A percentile compares a stretch with the other conserved stretches of the same genome.
phyloP scores from a whole-genome alignment of 2,113 vertebrate genomes.

The Gymnorhina tibicen region DNA sequence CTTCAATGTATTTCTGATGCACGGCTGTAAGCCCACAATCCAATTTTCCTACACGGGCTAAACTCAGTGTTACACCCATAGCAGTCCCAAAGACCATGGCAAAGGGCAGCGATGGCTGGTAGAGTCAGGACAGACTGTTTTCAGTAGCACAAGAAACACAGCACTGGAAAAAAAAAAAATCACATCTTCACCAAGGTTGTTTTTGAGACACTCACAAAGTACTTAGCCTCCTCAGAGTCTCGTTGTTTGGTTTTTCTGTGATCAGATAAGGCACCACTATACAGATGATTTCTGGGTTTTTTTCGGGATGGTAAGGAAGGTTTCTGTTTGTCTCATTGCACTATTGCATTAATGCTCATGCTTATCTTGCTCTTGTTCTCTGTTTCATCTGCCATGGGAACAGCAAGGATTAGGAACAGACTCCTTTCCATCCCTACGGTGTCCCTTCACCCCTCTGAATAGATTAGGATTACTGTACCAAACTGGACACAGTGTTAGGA shows the following conservation, averaged over 20 bases:
- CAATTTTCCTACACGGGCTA: neutral
- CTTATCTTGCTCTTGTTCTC: neutral
- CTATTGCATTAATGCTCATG: neutral
- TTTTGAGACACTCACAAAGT: neutral
- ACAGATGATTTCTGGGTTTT: neutral
- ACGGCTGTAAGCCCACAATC: neutral
- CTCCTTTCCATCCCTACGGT: neutral
- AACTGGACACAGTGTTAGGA: neutral
- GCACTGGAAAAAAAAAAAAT: neutral
- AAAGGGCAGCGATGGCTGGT: neutral
- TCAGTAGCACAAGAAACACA: neutral
- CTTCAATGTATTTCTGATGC: neutral
- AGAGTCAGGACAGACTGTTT: neutral
- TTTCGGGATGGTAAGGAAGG: neutral
- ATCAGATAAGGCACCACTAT: neutral
- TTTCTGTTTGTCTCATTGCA: neutral
- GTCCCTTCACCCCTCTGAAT: neutral
- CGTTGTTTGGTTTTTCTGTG: neutral
- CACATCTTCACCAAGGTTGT: neutral
- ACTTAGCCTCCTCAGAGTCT: neutral
- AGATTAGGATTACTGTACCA: neutral
- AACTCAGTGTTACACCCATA: neutral
- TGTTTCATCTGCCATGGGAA: neutral
- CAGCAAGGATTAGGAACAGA: neutral
- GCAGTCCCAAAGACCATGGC: neutral